phyloP scores from a whole-genome alignment of 2,797 vertebrate genomes.

The Pygocentrus nattereri region DNA sequence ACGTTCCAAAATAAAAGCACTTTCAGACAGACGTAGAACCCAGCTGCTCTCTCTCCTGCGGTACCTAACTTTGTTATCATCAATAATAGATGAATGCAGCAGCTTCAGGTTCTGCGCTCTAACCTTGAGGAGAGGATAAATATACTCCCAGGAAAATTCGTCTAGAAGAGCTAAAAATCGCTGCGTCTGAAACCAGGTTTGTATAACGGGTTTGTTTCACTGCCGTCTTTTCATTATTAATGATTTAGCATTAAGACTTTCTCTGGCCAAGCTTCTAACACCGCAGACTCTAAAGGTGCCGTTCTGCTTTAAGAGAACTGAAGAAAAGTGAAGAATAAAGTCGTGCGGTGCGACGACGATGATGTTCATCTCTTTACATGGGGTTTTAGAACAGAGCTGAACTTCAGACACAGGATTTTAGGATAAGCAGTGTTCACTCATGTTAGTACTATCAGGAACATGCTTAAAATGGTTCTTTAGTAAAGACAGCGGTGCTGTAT shows the following conservation, averaged over 20 bases:
- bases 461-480: too few species aligned
- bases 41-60: conserved; percentile 4
- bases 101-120: conserved; percentile 18
- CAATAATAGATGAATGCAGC: conserved; percentile 51
- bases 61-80: conserved; percentile 43
- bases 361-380: too few species aligned
- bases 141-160: conserved; percentile 42
- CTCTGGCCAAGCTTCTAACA: background rate
- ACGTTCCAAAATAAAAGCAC: conserved; percentile 23
- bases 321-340: too few species aligned
- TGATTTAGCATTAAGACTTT: conserved; percentile 43
- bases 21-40: conserved; percentile 9
- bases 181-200: conserved; percentile 45
- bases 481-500: too few species aligned
- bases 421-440: too few species aligned
- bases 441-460: too few species aligned
- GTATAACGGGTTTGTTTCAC: conserved; percentile 42
- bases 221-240: conserved; percentile 53
- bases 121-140: conserved; percentile 33
- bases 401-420: too few species aligned
- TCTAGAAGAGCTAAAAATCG: conserved; percentile 37
- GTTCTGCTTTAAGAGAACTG: background rate
- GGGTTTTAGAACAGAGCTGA: too few species aligned
- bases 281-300: conserved; percentile 26
- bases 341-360: too few species aligned